Evolutionary conservation across 2,888 invertebrate species (phyloP).

Genomic region (Prosapia bicincta): DNA sequence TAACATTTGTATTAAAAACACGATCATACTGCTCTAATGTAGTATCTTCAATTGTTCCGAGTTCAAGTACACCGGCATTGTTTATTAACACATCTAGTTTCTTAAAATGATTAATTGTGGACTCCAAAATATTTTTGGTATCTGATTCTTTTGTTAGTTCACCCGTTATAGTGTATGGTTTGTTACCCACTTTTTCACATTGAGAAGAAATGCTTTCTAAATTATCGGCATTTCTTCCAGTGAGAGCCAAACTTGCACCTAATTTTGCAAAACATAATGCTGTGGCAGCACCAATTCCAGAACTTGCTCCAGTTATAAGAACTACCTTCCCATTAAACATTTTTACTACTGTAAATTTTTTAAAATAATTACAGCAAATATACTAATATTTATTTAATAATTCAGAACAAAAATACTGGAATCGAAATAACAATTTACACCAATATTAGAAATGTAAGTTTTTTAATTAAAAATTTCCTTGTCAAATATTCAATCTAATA

Average conservation of each 20-base stretch:
- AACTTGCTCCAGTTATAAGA: constrained; percentile 76
- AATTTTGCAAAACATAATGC: constrained; percentile 71
- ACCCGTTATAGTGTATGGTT: constrained; percentile 60
- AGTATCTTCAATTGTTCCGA: neutral
- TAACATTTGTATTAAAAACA: neutral
- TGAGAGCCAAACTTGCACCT: constrained; percentile 70
- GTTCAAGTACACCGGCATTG: neutral
- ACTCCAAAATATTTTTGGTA: constrained; percentile 64
- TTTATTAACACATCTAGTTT: neutral
- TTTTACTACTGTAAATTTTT: too few relatives aligned
- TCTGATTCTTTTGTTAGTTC: constrained; percentile 73
- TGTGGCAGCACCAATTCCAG: constrained; percentile 81
- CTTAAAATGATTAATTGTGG: neutral
- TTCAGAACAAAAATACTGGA: too few relatives aligned
- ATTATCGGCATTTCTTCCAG: constrained; percentile 67
- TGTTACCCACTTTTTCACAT: constrained; percentile 48
- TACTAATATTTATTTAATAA: too few relatives aligned
- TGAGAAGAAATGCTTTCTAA: constrained; percentile 58
- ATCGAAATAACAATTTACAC: too few relatives aligned
- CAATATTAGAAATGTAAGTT: too few relatives aligned
- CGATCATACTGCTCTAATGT: neutral
- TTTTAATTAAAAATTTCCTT: too few relatives aligned
- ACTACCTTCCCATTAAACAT: constrained; percentile 67
- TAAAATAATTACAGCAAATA: too few relatives aligned
- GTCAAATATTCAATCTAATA: too few relatives aligned